Evolutionary conservation across 2,797 vertebrate species (phyloP).

Genomic region (Myotis findleyi): DNA sequence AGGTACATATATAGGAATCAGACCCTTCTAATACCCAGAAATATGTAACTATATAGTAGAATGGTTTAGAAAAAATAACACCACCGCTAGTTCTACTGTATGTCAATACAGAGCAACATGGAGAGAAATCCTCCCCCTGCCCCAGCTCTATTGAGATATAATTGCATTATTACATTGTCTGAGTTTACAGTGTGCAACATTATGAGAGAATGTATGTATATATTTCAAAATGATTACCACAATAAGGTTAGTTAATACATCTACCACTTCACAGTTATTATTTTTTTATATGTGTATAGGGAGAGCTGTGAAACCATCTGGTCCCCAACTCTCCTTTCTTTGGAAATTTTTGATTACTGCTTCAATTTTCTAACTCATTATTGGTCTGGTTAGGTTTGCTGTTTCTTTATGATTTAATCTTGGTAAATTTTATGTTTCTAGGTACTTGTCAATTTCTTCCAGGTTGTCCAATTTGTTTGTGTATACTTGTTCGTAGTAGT

Average conservation of each 20-base stretch:
- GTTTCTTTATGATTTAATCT: background rate
- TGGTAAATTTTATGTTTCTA: background rate
- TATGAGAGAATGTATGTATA: background rate
- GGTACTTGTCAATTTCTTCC: background rate
- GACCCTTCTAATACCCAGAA: background rate
- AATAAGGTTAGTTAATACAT: background rate
- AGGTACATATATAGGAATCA: background rate
- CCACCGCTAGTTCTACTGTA: background rate
- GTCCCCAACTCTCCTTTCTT: background rate
- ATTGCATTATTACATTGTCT: background rate
- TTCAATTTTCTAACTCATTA: background rate
- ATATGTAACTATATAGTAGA: background rate
- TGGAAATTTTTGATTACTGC: background rate
- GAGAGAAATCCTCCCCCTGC: background rate
- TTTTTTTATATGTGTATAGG: background rate
- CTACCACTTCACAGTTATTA: background rate
- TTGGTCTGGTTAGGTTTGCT: background rate
- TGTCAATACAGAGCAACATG: background rate
- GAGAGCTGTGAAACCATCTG: background rate
- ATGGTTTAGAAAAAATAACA: background rate
- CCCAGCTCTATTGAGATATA: background rate
- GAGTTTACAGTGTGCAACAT: background rate
- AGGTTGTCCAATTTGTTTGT: background rate
- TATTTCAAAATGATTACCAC: background rate
- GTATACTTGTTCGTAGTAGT: background rate